Evolutionary conservation across 2,888 invertebrate species (phyloP), one percentile per base, ranked within the genome.

Genomic region (Platycheirus rosarum): DNA sequence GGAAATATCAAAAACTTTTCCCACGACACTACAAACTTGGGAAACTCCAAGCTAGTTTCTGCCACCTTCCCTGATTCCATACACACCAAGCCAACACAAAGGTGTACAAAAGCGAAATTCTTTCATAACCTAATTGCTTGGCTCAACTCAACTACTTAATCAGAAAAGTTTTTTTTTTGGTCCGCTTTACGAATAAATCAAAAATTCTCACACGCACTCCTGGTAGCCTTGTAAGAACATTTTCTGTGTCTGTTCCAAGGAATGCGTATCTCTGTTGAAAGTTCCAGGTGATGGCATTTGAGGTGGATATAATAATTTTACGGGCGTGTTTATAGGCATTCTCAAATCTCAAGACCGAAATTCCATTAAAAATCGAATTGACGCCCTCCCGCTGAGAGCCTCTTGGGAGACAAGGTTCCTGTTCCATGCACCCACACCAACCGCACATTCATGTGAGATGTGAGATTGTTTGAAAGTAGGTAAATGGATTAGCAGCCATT

Each of bases 401-500:
- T 46, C 20, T 16, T 18, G 7, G n/a, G 6, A 35, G 8, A 35
- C 35, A 0, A 0, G 2, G 11, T 0, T 13, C 23, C 48, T 3
- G 8, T 13, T 7, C 8, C 7, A 46, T 8, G 13, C 48, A 48
- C 8, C 20, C n/a, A n/a, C n/a, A 8, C 20, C 2, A 46, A 2
- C 1, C 1, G 1, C 11, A 44, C 49, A 20, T 11, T 16, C 53
- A 20, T 18, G 23, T n/a, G n/a, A n/a, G n/a, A 51, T 57, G 44
- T 48, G 11, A 8, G 53, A 13, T 35, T 37, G 29, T 53, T 14
- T 40, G 70, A 46, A 40, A 62, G 49, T 23, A 49, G 42, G 66
- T 60, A 73, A 79, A 79, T 79, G 68, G 73, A 73, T 79, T 73
- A 73, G 62, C 53, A 60, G 42, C 62, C 78, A 62, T 73, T 62